Evolutionary conservation across 2,113 vertebrate genomes (phyloP).

Genomic region (Artemisiospiza belli): DNA sequence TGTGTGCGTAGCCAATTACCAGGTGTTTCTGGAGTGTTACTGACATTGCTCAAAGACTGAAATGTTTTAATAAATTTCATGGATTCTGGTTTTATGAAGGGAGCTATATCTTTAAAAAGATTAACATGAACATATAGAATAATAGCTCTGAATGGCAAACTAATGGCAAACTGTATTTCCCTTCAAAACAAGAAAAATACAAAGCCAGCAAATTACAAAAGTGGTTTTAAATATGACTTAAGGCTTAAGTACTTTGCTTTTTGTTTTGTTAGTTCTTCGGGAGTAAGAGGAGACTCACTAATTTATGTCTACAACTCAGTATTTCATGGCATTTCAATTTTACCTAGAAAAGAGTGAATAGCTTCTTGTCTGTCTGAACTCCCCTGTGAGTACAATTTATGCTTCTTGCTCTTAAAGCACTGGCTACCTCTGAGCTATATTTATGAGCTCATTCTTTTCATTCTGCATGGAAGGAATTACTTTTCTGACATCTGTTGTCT

Average conservation of each 20-base stretch:
- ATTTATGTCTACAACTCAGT: conserved; percentile 30
- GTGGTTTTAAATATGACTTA: neutral
- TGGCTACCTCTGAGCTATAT: conserved; percentile 45
- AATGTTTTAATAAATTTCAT: neutral
- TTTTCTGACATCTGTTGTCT: conserved; percentile 33
- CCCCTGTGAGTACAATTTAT: conserved; percentile 42
- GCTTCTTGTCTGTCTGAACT: conserved; percentile 11
- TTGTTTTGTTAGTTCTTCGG: neutral
- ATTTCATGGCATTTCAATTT: conserved; percentile 48
- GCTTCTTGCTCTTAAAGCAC: conserved; percentile 23
- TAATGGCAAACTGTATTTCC: neutral
- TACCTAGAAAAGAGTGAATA: conserved; percentile 34
- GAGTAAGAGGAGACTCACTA: neutral
- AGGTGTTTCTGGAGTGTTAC: neutral
- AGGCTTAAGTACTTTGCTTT: neutral
- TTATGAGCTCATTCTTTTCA: conserved; percentile 66
- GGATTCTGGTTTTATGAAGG: neutral
- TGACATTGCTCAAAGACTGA: neutral
- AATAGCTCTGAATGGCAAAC: neutral
- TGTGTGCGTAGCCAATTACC: neutral
- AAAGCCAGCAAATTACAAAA: neutral
- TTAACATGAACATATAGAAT: neutral
- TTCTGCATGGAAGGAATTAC: conserved; percentile 16
- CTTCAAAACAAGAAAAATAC: neutral
- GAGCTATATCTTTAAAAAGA: neutral